Evolutionary conservation across 2,797 vertebrate species (phyloP).

Genomic region (Fistularia tabacaria): DNA sequence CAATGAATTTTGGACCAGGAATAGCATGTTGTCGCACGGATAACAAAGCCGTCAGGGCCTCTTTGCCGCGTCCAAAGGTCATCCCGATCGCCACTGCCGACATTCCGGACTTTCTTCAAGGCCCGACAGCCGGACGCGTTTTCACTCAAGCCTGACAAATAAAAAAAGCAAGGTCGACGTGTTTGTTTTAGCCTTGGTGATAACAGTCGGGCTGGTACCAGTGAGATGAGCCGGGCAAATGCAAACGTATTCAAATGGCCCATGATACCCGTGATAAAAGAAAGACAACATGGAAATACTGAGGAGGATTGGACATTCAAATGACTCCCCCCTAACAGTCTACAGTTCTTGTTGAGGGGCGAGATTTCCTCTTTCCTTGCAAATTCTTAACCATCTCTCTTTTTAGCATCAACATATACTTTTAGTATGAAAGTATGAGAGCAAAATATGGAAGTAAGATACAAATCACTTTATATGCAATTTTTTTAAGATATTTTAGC

Average conservation of each 20-base stretch:
- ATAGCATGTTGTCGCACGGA: constrained; percentile 29
- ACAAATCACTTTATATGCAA: too few species aligned
- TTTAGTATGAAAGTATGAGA: too few species aligned
- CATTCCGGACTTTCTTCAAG: constrained; percentile 22
- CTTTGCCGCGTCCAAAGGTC: constrained; percentile 10
- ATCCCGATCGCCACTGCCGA: background rate
- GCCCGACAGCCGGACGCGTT: constrained; percentile 25
- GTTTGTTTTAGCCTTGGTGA: constrained; percentile 4
- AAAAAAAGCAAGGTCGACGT: constrained; percentile 14
- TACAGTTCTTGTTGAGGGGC: background rate
- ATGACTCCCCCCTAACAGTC: constrained; percentile 1
- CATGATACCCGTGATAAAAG: constrained; percentile 4
- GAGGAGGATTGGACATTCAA: constrained; percentile 17
- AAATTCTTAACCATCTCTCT: too few species aligned
- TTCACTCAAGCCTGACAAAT: constrained; percentile 14
- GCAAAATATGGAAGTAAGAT: too few species aligned
- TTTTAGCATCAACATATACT: too few species aligned
- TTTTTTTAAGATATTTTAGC: too few species aligned
- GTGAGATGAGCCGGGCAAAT: constrained; percentile 23
- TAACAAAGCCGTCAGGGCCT: constrained; percentile 36
- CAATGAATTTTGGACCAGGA: constrained; percentile 8
- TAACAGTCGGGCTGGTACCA: constrained; percentile 13
- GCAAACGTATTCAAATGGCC: constrained; percentile 41
- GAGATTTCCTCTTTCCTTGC: background rate
- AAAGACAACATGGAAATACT: background rate